These are phyloP conservation scores for Falco berigora DNA, from an alignment of 2,797 vertebrate genomes.

Conservation along the genomic window DNA sequence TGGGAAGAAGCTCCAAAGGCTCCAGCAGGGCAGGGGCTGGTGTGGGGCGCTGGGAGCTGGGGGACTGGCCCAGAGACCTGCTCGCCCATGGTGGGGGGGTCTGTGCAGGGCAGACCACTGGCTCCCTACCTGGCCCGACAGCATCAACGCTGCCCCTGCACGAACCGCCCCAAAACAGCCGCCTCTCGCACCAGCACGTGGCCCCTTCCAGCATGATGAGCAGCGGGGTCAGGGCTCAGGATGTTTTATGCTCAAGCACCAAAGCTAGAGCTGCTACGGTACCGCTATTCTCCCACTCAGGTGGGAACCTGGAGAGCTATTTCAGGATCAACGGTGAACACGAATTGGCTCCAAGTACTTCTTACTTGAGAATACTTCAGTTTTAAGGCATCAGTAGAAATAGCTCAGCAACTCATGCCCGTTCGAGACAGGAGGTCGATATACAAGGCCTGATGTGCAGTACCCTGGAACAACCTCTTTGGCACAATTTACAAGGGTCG, in stretches of 20 bases:
- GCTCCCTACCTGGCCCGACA: not conserved
- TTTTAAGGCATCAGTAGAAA: not conserved
- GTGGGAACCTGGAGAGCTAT: not conserved
- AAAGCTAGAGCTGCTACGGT: rapidly evolving
- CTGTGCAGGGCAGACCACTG: not conserved
- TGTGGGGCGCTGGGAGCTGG: not conserved
- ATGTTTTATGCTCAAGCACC: rapidly evolving
- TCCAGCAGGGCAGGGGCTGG: not conserved
- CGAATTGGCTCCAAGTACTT: not conserved
- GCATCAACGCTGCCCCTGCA: not conserved
- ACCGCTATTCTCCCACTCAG: not conserved
- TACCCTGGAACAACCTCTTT: not conserved
- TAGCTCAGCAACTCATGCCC: not conserved
- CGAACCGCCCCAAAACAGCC: rapidly evolving
- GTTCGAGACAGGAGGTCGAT: rapidly evolving
- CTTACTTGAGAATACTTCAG: not conserved
- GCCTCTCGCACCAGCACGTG: not conserved
- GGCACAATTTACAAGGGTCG: rapidly evolving
- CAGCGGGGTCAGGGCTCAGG: not conserved
- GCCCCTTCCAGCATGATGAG: rapidly evolving
- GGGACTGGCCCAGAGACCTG: not conserved
- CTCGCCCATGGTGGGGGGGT: not conserved
- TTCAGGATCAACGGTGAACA: not conserved
- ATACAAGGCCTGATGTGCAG: rapidly evolving
- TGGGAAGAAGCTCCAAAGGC: not conserved